Evolutionary conservation across 2,113 vertebrate genomes (phyloP).

Genomic region (Maccullochella peelii): DNA sequence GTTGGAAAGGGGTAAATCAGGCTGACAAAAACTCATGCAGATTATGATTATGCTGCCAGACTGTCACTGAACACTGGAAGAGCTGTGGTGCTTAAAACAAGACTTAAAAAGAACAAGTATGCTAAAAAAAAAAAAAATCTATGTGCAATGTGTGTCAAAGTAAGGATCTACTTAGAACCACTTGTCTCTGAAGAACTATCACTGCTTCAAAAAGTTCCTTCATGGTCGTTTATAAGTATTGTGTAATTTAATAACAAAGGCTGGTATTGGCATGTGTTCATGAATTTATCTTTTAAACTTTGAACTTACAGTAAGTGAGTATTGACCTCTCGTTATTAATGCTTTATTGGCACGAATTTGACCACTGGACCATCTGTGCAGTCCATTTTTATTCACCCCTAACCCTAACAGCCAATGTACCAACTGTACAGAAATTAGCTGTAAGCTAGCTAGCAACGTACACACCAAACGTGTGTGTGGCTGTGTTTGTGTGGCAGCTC

Average conservation of each 20-base stretch:
- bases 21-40: conserved; percentile 13
- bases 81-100: conserved; percentile 1
- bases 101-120: not conserved
- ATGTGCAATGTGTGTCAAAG: not conserved
- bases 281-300: no score
- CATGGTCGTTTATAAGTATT: no score
- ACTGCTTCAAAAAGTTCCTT: not conserved
- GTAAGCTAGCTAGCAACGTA: not conserved
- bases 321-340: no score
- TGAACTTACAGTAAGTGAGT: no score
- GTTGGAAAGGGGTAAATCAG: conserved; percentile 7
- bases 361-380: no score
- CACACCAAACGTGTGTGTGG: not conserved
- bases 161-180: not conserved
- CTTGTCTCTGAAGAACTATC: not conserved
- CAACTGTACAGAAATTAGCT: not conserved
- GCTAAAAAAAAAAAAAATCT: no score
- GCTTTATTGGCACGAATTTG: no score
- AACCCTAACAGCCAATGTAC: not conserved
- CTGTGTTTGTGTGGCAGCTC: not conserved
- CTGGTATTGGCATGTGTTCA: no score
- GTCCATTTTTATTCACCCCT: not conserved
- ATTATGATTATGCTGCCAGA: conserved; percentile 42
- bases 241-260: no score
- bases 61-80: conserved; percentile 11